Evolutionary conservation across 1,140 invertebrate genomes (phyloP), one percentile per base, ranked within the genome.

Genomic region (Sycophaga agraensis): DNA sequence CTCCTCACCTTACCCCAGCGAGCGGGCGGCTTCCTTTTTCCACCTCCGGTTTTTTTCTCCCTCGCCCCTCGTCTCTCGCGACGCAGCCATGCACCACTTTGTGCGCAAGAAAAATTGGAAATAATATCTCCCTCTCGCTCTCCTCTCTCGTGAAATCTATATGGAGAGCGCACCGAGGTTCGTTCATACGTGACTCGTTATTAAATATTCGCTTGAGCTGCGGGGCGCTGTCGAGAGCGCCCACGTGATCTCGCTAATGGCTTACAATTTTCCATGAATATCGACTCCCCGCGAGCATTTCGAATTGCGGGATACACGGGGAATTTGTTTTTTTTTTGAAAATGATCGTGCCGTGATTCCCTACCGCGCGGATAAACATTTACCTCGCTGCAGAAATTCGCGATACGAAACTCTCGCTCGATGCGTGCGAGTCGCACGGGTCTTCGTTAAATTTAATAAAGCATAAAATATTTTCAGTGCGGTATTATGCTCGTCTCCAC

Each of bases 21-120:
- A 9, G 22, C 19, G 17, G 19, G 39, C 58, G 37, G 49, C 40
- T 59, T 59, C 58, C 40, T 53, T 59, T 54, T 42, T 24, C 26
- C 34, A n/a, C 17, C 17, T 34, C 17, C 9, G 2, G 24, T 17
- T 6, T 1, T 37, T 21, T 19, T 43, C 24, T 17, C 19, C 21
- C 16, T 6, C 12, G 1, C 7, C 14, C 9, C 12, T 48, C 34
- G 2, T 28, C 2, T 39, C 19, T 42, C 59, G 64, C 56, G 59
- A 56, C 57, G 55, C 28, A 39, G 40, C 19, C 43, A 67, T 53
- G 64, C 70, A 66, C 62, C 72, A 74, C 70, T 74, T 74, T 73
- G 68, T 69, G 72, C 65, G 60, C 66, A 71, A 71, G 72, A 73
- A 72, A 74, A 74, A 73, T 74, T 73, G 73, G 72, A 74, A 74